These are phyloP conservation scores for Thysanoteuthis rhombus DNA, from an alignment of 2,888 invertebrate genomes.

Conservation along the genomic window DNA sequence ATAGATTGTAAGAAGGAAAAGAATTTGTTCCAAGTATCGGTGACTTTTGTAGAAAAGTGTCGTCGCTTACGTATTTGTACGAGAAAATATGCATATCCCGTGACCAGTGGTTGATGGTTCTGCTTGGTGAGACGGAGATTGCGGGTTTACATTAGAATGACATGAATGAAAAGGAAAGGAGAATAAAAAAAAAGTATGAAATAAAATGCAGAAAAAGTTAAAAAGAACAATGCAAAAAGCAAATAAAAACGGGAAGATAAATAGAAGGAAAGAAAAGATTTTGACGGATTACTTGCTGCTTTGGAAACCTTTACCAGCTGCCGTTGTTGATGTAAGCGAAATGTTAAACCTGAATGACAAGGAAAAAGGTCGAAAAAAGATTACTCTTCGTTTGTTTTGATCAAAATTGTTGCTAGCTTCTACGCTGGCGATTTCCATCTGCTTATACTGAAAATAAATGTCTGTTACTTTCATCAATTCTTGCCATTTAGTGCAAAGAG, in stretches of 20 bases:
- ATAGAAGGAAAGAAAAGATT: not conserved
- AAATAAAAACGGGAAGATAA: not conserved
- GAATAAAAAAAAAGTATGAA: not conserved
- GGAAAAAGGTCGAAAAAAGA: not conserved
- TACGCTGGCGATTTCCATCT: not conserved
- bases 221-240: too few species aligned
- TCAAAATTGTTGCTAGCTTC: not conserved
- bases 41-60: too few species aligned
- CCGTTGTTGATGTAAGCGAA: not conserved
- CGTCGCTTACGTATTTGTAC: too few species aligned
- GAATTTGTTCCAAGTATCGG: too few species aligned
- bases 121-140: not conserved
- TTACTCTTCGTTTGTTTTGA: not conserved
- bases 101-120: not conserved
- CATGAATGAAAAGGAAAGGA: not conserved
- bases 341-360: not conserved
- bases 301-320: not conserved
- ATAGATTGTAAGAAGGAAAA: too few species aligned
- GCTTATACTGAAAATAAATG: not conserved
- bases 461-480: not conserved
- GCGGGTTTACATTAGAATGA: not conserved
- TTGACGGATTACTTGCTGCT: not conserved
- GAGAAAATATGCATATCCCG: too few species aligned
- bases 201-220: not conserved
- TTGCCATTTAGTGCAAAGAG: not conserved